Base-by-base conservation (phyloP, 1,140 invertebrate genomes). In the Hirudo medicinalis region DNA sequence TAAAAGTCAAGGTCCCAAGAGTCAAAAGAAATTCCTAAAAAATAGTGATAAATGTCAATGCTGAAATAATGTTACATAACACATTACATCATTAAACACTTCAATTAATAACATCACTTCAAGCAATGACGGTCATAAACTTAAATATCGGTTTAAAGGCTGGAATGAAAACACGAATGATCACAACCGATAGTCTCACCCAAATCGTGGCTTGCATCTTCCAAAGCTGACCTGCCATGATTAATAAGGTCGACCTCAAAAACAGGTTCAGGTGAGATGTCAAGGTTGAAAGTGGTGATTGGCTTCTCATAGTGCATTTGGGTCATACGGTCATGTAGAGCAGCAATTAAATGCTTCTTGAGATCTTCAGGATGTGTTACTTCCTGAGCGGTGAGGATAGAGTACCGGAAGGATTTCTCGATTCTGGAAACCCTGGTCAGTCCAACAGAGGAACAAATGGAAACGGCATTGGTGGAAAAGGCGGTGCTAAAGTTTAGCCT, bases 401-500 rank as follows among this genome's bases (percentile, higher is more conserved):
- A 80, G 80, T 94, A 96, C 72, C 91, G 85, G 3, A 84, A 87
- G 0, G 91, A 90, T 25, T 85, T 82, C 85, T 97, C 94, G 69
- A 97, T 82, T 69, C 93, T 85, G 1, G 81, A 85, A 2, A 96
- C 83, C 80, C 87, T 85, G 32, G 81, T 80, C 9, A 95, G 80
- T 11, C 89, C 88, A 68, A 94, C 85, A 73, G 91, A 89, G 74
- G 88, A 85, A 80, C 91, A 94, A 75, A 97, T 95, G 40, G 92
- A 92, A 5, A 96, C 90, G 68, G 91, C 91, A 83, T 97, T 97
- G 74, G 91, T 94, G 0, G 92, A 96, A 78, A 92, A 92, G 0
- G 93, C 87, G 54, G 93, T 95, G 15, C 91, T 94, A 49, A 71
- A 57, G 43, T 73, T 70, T 53, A 72, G 40, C 25, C 70, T 53